These are phyloP conservation scores for Sclerodermus sp. DNA, from an alignment of 2,888 invertebrate genomes.

Conservation along the genomic window DNA sequence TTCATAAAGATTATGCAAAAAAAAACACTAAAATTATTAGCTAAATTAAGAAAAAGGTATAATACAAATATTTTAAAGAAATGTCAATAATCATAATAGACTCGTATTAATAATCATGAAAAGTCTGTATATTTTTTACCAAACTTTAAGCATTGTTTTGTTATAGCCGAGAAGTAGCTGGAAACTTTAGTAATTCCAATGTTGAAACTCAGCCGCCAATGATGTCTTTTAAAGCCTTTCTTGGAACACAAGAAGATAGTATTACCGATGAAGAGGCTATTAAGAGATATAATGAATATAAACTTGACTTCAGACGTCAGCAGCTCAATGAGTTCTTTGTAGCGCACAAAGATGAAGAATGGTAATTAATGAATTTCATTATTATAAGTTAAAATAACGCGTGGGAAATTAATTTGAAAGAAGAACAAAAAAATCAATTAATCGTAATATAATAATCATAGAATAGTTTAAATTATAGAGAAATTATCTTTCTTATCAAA, in stretches of 20 bases:
- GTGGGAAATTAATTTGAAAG: too few relatives aligned
- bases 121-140: too few relatives aligned
- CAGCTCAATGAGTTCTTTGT: constrained; percentile 98
- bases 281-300: constrained; percentile 97
- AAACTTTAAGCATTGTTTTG: too few relatives aligned
- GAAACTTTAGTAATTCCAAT: constrained; percentile 55
- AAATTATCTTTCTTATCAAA: too few relatives aligned
- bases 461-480: too few relatives aligned
- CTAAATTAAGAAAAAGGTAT: constrained; percentile 47
- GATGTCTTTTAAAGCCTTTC: constrained; percentile 96
- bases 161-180: constrained; percentile 49
- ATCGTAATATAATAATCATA: too few relatives aligned
- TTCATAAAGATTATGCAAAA: constrained; percentile 22
- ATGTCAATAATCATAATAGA: too few relatives aligned
- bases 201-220: constrained; percentile 86
- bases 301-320: constrained; percentile 92
- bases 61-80: too few relatives aligned
- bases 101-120: too few relatives aligned
- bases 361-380: too few relatives aligned
- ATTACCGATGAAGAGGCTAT: constrained; percentile 97
- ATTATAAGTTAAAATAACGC: too few relatives aligned
- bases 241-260: constrained; percentile 94
- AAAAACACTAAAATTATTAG: constrained; percentile 45
- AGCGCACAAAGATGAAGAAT: constrained; percentile 99
- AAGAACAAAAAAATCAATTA: too few relatives aligned